These are phyloP conservation scores for Diploscapter pachys DNA, from an alignment of 1,140 invertebrate species.

Conservation along the genomic window DNA sequence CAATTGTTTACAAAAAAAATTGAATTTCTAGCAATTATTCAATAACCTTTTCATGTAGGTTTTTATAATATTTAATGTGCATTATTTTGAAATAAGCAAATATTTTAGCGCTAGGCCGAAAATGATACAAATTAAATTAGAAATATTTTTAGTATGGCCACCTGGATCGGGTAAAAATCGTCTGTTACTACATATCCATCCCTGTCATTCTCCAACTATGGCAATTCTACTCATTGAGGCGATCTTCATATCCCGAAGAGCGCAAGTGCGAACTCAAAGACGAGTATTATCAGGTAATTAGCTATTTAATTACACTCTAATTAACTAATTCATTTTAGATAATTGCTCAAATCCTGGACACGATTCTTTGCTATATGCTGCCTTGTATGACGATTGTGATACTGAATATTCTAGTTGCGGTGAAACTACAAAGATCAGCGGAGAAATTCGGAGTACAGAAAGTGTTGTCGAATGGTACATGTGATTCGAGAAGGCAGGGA, in stretches of 20 bases:
- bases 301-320: background rate
- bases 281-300: slow-evolving; percentile 44
- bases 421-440: slow-evolving; percentile 21
- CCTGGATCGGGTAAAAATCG: slow-evolving; percentile 39
- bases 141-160: slow-evolving; percentile 43
- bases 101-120: no score
- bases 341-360: slow-evolving; percentile 46
- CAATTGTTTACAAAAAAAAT: no score
- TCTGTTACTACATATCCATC: slow-evolving; percentile 53
- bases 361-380: slow-evolving; percentile 55
- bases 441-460: no score
- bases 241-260: slow-evolving; percentile 36
- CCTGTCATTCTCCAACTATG: slow-evolving; percentile 55
- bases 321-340: slow-evolving; percentile 19
- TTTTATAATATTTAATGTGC: no score
- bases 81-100: no score
- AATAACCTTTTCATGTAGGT: no score
- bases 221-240: slow-evolving; percentile 48
- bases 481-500: no score
- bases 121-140: no score
- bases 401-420: slow-evolving; percentile 51
- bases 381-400: slow-evolving; percentile 53
- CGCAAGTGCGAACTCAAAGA: slow-evolving; percentile 45
- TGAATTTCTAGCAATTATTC: no score
- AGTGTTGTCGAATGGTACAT: no score